Evolutionary conservation across 2,113 vertebrate genomes (phyloP).

Genomic region (Catharus bicknelli): DNA sequence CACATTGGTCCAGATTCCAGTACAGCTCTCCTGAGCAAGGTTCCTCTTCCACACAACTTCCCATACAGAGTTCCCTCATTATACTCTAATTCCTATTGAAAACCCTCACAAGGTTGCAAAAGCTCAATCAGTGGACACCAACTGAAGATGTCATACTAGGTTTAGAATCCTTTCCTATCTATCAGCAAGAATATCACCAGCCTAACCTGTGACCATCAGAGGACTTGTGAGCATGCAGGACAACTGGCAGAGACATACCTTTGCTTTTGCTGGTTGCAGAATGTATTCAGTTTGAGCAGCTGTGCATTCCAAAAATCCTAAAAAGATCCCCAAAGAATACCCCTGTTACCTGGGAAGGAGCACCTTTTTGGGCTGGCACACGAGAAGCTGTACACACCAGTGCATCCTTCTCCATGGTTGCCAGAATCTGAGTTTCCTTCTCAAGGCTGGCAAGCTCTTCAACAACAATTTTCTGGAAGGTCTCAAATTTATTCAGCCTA

Average conservation of each 20-base stretch:
- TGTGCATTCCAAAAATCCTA: constrained; percentile 83
- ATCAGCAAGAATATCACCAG: not conserved
- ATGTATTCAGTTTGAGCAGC: constrained; percentile 71
- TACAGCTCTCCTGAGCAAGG: accelerated
- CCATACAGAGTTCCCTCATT: not conserved
- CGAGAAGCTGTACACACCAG: constrained; percentile 60
- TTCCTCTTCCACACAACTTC: not conserved
- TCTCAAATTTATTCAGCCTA: constrained; percentile 79
- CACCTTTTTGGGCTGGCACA: accelerated
- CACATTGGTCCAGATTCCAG: not conserved
- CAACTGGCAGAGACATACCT: constrained; percentile 71
- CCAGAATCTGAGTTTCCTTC: constrained; percentile 70
- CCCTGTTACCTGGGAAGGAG: not conserved
- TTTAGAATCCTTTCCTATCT: not conserved
- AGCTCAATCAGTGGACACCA: not conserved
- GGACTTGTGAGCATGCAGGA: not conserved
- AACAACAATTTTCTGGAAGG: constrained; percentile 74
- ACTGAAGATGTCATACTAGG: not conserved
- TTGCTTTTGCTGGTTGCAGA: constrained; percentile 76
- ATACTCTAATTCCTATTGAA: not conserved
- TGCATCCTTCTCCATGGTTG: constrained; percentile 73
- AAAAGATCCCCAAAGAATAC: not conserved
- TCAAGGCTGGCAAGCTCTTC: constrained; percentile 78
- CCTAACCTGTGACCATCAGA: not conserved
- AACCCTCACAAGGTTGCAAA: not conserved